Evolutionary conservation across 2,888 invertebrate species (phyloP), one percentile per base, ranked within the genome.

Genomic region (Euplexia lucipara): DNA sequence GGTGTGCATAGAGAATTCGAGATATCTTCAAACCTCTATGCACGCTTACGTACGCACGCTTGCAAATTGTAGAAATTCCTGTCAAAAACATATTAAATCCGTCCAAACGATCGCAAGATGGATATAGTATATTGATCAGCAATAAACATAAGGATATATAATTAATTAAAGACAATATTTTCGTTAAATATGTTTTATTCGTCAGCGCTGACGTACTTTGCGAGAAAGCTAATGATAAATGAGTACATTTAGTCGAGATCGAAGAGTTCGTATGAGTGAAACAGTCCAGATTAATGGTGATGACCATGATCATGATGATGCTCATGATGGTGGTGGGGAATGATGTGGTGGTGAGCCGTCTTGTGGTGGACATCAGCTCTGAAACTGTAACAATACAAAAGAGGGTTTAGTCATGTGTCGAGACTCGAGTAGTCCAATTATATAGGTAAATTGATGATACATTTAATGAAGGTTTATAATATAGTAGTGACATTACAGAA

Each of bases 301-400:
- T 81, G 80, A 70, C 75, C 76, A 73, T 82, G 76, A 71, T 81
- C 80, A 66, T 82, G 74, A 66, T 82, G 77, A 62, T 69, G 76
- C 73, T 79, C 82, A 72, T 81, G 77, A 58, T 74, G 76, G 45
- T 79, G 83, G 74, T 88, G 87, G 47, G 86, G 88, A 44, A 76
- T 68, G 57, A 77, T 71, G 78, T 91, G 89, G 77, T 88, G 89
- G 82, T 90, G 90, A 76, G 82, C 84, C 65, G 88, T 89, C 82
- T 85, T 85, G 81, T 90, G 88, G 81, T 90, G 90, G 49, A 92
- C 92, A 67, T 86, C 84, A 47, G 92, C 92, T 56, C 86, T 86
- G 88, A 92, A 92, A 78, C 92, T 92, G 85, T 42, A 82, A 86
- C 42, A 62, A 62, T 16, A 16, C 3, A 52, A 26, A 64, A 65